Evolutionary conservation across 2,888 invertebrate species (phyloP).

Genomic region (Phaedon cochleariae): DNA sequence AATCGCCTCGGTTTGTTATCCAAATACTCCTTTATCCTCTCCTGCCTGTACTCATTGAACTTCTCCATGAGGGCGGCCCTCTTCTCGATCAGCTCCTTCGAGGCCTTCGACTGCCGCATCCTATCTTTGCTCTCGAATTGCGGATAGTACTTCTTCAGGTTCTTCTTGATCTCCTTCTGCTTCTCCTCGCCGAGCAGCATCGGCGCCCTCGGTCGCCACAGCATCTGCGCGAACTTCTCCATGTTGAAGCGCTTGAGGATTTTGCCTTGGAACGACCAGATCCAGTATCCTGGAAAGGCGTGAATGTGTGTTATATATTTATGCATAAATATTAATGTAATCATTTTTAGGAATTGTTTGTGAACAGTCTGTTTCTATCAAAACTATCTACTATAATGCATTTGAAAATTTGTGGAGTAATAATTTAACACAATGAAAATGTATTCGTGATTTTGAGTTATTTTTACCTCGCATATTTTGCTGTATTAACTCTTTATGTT

Average conservation of each 20-base stretch:
- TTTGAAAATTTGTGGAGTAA: no score
- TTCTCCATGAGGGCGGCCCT: slow-evolving; percentile 87
- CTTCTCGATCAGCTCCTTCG: slow-evolving; percentile 94
- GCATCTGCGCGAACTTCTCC: slow-evolving; percentile 87
- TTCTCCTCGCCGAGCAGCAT: slow-evolving; percentile 84
- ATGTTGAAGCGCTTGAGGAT: slow-evolving; percentile 82
- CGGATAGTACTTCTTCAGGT: slow-evolving; percentile 95
- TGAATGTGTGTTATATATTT: no score
- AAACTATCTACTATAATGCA: no score
- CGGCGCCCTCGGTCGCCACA: slow-evolving; percentile 95
- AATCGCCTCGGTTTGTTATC: slow-evolving; percentile 82
- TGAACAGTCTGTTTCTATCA: no score
- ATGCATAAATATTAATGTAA: no score
- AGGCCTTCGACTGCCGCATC: slow-evolving; percentile 89
- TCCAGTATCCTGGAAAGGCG: slow-evolving; percentile 83
- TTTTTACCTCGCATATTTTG: no score
- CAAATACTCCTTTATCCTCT: slow-evolving; percentile 78
- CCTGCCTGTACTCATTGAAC: slow-evolving; percentile 82
- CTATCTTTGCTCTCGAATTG: slow-evolving; percentile 97
- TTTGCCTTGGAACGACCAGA: slow-evolving; percentile 95
- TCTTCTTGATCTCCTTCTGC: slow-evolving; percentile 95
- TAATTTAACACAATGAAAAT: no score
- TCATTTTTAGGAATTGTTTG: no score
- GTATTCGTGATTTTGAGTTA: no score
- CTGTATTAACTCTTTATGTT: no score